These are phyloP conservation scores for Epistrophe grossulariae DNA, from an alignment of 2,888 invertebrate genomes.

Conservation along the genomic window DNA sequence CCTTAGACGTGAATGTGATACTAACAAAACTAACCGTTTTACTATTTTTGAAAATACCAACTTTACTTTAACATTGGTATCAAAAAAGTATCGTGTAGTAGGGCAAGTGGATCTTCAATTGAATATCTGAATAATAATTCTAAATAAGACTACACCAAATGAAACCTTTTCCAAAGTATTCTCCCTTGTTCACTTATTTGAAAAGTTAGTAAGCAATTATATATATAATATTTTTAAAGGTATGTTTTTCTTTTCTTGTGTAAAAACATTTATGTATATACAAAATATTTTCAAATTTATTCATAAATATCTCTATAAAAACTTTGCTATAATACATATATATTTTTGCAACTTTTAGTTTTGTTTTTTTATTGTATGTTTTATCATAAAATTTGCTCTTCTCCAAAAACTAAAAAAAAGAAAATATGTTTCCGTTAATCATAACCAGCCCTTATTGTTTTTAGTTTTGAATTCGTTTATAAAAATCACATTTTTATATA, in stretches of 20 bases:
- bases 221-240: too few relatives aligned
- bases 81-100: background rate
- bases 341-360: constrained; percentile 55
- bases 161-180: constrained; percentile 65
- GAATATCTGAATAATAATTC: constrained; percentile 40
- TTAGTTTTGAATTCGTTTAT: constrained; percentile 76
- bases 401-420: constrained; percentile 52
- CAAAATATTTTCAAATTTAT: constrained; percentile 74
- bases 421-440: constrained; percentile 82
- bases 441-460: constrained; percentile 83
- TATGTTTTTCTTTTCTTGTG: constrained; percentile 66
- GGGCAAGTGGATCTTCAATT: background rate
- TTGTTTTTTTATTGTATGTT: constrained; percentile 54
- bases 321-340: constrained; percentile 65
- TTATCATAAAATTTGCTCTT: constrained; percentile 57
- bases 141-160: constrained; percentile 55
- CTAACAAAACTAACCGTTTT: too few relatives aligned
- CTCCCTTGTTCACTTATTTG: background rate
- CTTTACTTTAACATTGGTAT: background rate
- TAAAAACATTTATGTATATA: constrained; percentile 75
- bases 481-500: constrained; percentile 67
- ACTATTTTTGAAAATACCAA: too few relatives aligned
- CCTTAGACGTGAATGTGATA: too few relatives aligned
- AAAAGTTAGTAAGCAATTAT: too few relatives aligned
- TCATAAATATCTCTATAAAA: constrained; percentile 74